Conservation (phyloP, 1,140 invertebrate species). For the Antheraea mylitta region DNA sequence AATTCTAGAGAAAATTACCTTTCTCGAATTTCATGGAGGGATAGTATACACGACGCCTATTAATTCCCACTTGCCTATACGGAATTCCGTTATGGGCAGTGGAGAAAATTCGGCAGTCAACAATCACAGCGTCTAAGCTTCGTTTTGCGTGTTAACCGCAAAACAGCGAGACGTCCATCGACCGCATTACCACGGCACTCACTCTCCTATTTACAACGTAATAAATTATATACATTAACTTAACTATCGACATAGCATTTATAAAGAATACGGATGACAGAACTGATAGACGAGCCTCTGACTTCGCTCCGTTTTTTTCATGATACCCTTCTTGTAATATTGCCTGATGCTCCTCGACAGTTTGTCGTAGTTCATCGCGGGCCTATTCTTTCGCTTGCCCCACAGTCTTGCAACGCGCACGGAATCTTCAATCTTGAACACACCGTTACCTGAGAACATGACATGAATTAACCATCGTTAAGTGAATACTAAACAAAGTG, state of each 20-base stretch:
- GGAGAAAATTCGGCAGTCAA: conserved; percentile 43
- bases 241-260: conserved; percentile 42
- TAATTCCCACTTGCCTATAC: conserved; percentile 26
- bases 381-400: conserved; percentile 98
- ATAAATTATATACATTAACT: conserved; percentile 56
- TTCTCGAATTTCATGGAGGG: conserved; percentile 71
- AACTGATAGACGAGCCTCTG: conserved; percentile 99
- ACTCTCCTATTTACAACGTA: conserved; percentile 67
- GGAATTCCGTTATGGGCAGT: conserved; percentile 11
- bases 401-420: conserved; percentile 96
- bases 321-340: conserved; percentile 99
- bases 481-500: conserved; percentile 20
- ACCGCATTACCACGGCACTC: conserved; percentile 74
- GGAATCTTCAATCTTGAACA: conserved; percentile 99
- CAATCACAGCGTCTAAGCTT: conserved; percentile 48
- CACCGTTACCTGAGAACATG: conserved; percentile 84
- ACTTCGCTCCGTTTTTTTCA: conserved; percentile 99
- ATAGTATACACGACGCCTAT: conserved; percentile 35
- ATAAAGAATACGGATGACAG: conserved; percentile 95
- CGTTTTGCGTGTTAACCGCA: conserved; percentile 49
- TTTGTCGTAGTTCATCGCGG: conserved; percentile 99
- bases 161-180: conserved; percentile 54
- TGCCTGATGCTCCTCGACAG: conserved; percentile 97
- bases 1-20: conserved; percentile 76
- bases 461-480: conserved; percentile 58